Percentiles rank a stretch among this genome's conserved stretches.
Evolutionary conservation across 2,113 vertebrate species (phyloP).

Genomic region (Eupsittula cactorum): DNA sequence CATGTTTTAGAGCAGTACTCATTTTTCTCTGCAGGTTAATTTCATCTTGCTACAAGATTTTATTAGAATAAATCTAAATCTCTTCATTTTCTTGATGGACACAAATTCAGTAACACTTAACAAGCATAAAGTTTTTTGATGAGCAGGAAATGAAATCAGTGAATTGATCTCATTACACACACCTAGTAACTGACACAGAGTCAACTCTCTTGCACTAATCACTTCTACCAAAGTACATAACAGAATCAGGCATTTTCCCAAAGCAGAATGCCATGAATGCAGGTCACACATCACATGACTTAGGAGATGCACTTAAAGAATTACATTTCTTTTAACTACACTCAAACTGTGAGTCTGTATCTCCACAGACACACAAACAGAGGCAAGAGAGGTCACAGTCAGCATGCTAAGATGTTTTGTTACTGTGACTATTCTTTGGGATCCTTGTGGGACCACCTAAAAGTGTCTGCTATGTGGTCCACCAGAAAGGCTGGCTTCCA

Average conservation of each 20-base stretch:
- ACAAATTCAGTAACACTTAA: not conserved
- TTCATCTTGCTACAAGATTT: not conserved
- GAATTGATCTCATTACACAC: not conserved
- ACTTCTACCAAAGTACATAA: not conserved
- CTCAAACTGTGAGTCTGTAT: not conserved
- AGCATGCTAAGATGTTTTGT: not conserved
- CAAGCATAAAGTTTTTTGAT: not conserved
- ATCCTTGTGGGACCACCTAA: not conserved
- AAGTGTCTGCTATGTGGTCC: fast-evolving
- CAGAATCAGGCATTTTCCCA: not conserved
- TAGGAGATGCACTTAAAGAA: not conserved
- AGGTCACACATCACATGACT: not conserved
- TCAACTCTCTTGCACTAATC: not conserved
- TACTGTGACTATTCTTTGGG: fast-evolving
- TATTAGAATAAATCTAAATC: not conserved
- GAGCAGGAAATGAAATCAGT: not conserved
- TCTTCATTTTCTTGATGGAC: not conserved
- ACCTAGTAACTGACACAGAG: not conserved
- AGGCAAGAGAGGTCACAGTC: too few species aligned
- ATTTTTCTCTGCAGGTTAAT: not conserved
- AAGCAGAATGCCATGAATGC: not conserved
- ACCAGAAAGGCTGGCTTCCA: not conserved
- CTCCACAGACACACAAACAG: fast-evolving
- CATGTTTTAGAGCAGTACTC: not conserved
- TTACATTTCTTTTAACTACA: not conserved